These are phyloP conservation scores for Microplitis demolitor DNA, from an alignment of 1,140 invertebrate species.

Conservation along the genomic window DNA sequence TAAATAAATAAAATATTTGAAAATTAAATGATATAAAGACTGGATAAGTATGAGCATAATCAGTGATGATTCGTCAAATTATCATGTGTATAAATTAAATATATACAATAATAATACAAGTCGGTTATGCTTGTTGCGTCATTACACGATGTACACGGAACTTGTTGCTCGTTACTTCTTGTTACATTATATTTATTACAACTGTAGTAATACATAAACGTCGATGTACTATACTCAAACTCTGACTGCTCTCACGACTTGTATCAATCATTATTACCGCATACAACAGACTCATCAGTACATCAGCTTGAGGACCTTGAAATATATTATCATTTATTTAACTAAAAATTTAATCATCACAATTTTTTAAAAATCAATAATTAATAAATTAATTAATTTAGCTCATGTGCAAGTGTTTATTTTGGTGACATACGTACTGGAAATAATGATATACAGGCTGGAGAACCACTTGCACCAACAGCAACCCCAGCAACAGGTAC, in stretches of 20 bases:
- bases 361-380: too few relatives aligned
- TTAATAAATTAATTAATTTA: neutral
- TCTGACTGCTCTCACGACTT: too few relatives aligned
- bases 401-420: constrained; percentile 42
- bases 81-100: neutral
- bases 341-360: neutral
- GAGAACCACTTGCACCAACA: constrained; percentile 10
- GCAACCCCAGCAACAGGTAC: constrained; percentile 8
- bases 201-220: too few relatives aligned
- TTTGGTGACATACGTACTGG: constrained; percentile 41
- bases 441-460: neutral
- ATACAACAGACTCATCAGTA: neutral
- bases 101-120: neutral
- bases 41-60: neutral
- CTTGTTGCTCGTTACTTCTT: constrained; percentile 6
- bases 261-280: neutral
- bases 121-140: constrained; percentile 11
- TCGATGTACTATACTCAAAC: neutral
- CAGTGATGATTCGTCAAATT: constrained; percentile 8
- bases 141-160: constrained; percentile 23
- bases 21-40: neutral
- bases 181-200: too few relatives aligned
- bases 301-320: neutral
- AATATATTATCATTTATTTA: neutral
- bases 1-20: neutral